phyloP scores from a whole-genome alignment of 2,888 invertebrate species.

The Mesorhabditis spiculigera region DNA sequence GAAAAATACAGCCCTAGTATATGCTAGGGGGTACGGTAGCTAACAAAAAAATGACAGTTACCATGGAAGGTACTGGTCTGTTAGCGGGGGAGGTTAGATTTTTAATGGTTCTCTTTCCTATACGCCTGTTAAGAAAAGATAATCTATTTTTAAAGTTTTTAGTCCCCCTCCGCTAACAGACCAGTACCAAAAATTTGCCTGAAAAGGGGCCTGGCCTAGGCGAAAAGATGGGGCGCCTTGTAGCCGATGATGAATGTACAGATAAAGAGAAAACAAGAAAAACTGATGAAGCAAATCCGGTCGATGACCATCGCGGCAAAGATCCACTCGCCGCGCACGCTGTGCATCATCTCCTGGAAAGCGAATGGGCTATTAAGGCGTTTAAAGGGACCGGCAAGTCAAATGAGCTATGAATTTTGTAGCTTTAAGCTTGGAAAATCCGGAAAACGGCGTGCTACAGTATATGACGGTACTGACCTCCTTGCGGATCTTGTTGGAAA shows the following conservation, averaged over 20 bases:
- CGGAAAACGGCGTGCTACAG: not conserved
- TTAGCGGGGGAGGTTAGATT: no score
- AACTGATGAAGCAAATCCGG: constrained; percentile 52
- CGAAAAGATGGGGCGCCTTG: constrained; percentile 52
- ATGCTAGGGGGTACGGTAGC: no score
- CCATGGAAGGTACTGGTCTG: no score
- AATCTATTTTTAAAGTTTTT: no score
- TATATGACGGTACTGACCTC: constrained; percentile 32
- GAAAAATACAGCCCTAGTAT: no score
- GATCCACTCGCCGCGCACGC: constrained; percentile 53
- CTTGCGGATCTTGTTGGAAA: constrained; percentile 51
- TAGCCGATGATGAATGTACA: constrained; percentile 49
- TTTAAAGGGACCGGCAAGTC: not conserved
- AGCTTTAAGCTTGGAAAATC: not conserved
- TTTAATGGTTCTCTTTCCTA: no score
- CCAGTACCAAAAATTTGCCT: no score
- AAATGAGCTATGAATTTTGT: not conserved
- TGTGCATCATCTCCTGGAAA: constrained; percentile 47
- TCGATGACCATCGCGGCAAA: constrained; percentile 55
- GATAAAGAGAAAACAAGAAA: constrained; percentile 47
- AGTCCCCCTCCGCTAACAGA: no score
- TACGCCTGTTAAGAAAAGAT: no score
- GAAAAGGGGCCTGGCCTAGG: constrained; percentile 10
- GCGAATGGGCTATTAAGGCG: not conserved
- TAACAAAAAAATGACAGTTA: no score